phyloP scores from a whole-genome alignment of 2,888 invertebrate species.

The Barypeithes pellucidus region DNA sequence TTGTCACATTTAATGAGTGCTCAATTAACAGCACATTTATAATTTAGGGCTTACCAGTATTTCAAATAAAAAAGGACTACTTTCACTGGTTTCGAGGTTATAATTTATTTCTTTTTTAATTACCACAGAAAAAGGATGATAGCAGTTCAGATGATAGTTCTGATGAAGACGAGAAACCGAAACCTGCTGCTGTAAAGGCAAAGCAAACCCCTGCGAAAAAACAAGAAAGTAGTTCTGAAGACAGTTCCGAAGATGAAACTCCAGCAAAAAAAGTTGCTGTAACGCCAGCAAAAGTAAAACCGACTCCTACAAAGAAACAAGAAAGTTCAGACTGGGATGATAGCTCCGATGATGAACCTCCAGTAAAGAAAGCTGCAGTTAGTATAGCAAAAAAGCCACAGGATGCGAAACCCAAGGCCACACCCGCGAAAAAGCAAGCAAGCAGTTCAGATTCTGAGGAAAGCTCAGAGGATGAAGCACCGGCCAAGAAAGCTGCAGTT shows the following conservation, averaged over 20 bases:
- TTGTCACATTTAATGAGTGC: too few relatives aligned
- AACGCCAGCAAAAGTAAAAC: conserved; percentile 4
- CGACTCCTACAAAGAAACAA: background rate
- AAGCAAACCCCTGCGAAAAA: conserved; percentile 3
- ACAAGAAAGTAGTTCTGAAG: conserved; percentile 21
- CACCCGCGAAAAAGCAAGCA: conserved; percentile 54
- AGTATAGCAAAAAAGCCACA: background rate
- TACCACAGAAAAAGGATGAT: conserved; percentile 48
- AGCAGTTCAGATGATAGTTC: conserved; percentile 59
- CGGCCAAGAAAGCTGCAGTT: conserved; percentile 58
- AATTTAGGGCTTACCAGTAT: too few relatives aligned
- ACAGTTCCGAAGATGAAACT: conserved; percentile 56
- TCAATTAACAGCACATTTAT: too few relatives aligned
- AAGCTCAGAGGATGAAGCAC: conserved; percentile 54
- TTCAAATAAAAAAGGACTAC: too few relatives aligned
- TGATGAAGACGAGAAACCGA: conserved; percentile 53
- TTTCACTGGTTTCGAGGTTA: too few relatives aligned
- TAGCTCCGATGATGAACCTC: conserved; percentile 56
- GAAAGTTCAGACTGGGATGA: conserved; percentile 20
- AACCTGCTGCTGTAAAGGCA: conserved; percentile 10
- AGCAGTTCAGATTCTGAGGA: conserved; percentile 60
- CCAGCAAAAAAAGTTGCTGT: background rate
- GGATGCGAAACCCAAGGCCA: background rate
- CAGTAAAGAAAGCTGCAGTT: conserved; percentile 57
- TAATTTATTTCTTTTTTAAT: too few relatives aligned